These are phyloP conservation scores for Ormyrus labotus DNA, from an alignment of 2,888 invertebrate genomes.

Conservation along the genomic window DNA sequence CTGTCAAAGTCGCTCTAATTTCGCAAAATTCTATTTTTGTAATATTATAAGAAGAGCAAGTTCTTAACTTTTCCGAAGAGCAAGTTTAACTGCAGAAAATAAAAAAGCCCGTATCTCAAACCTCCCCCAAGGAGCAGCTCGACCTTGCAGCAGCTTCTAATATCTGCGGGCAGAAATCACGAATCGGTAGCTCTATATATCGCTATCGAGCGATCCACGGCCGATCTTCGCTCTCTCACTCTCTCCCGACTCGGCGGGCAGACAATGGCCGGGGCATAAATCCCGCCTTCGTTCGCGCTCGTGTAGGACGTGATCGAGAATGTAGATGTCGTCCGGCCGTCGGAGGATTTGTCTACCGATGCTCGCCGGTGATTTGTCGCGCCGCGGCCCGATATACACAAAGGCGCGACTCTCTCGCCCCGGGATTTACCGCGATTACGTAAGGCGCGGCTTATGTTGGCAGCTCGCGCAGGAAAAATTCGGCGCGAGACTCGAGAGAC, in stretches of 20 bases:
- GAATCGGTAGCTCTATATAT: conserved; percentile 46
- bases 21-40: too few relatives aligned
- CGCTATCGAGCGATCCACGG: conserved; percentile 28
- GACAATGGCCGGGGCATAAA: conserved; percentile 56
- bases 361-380: conserved; percentile 44
- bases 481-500: neutral
- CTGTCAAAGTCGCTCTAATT: too few relatives aligned
- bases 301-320: conserved; percentile 54
- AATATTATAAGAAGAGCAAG: too few relatives aligned
- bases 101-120: too few relatives aligned
- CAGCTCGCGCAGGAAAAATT: neutral
- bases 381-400: conserved; percentile 24
- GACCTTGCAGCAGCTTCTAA: too few relatives aligned
- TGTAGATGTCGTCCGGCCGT: conserved; percentile 55
- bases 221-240: conserved; percentile 25
- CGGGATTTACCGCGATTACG: conserved; percentile 2
- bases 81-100: too few relatives aligned
- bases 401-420: conserved; percentile 14
- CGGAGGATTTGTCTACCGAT: conserved; percentile 49
- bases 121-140: too few relatives aligned
- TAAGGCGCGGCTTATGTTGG: conserved; percentile 18
- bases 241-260: neutral
- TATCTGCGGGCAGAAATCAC: neutral
- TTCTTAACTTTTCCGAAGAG: too few relatives aligned
- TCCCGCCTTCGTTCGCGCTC: conserved; percentile 46